phyloP scores from a whole-genome alignment of 2,797 vertebrate genomes.

The Eidolon dupreanum region DNA sequence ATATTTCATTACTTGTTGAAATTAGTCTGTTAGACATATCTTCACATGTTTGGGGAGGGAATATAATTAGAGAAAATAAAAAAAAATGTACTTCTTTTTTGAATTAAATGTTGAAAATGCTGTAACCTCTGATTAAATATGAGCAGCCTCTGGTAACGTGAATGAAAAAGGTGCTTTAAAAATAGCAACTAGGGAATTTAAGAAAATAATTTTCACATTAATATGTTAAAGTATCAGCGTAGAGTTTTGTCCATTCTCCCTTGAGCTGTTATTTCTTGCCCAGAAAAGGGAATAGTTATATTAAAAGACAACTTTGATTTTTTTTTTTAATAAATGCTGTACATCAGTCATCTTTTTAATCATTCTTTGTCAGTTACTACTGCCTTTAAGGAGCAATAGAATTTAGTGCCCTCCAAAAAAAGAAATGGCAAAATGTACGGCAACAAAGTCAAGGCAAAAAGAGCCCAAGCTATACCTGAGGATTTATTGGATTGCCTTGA shows the following conservation, averaged over 20 bases:
- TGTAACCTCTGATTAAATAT: slow-evolving; percentile 55
- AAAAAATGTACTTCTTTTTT: slow-evolving; percentile 32
- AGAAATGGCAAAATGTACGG: slow-evolving; percentile 24
- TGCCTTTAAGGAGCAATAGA: slow-evolving; percentile 42
- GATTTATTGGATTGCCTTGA: not conserved
- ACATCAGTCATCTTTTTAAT: slow-evolving; percentile 58
- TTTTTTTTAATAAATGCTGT: not conserved
- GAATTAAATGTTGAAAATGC: slow-evolving; percentile 50
- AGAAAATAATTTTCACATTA: slow-evolving; percentile 64
- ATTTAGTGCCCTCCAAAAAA: slow-evolving; percentile 26
- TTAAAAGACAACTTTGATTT: slow-evolving; percentile 57
- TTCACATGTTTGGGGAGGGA: slow-evolving; percentile 22
- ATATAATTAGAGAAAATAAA: slow-evolving; percentile 52
- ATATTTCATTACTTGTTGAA: not conserved
- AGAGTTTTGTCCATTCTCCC: slow-evolving; percentile 41
- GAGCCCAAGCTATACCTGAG: not conserved
- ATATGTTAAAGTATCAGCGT: slow-evolving; percentile 51
- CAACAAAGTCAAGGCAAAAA: not conserved
- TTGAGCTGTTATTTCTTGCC: slow-evolving; percentile 44
- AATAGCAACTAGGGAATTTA: slow-evolving; percentile 54
- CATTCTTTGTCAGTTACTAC: slow-evolving; percentile 28
- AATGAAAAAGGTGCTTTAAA: slow-evolving; percentile 51
- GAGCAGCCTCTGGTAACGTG: slow-evolving; percentile 37
- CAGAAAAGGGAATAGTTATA: not conserved
- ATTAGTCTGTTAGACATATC: not conserved